phyloP scores from a whole-genome alignment of 2,113 vertebrate species.

The Corynorhinus townsendii region DNA sequence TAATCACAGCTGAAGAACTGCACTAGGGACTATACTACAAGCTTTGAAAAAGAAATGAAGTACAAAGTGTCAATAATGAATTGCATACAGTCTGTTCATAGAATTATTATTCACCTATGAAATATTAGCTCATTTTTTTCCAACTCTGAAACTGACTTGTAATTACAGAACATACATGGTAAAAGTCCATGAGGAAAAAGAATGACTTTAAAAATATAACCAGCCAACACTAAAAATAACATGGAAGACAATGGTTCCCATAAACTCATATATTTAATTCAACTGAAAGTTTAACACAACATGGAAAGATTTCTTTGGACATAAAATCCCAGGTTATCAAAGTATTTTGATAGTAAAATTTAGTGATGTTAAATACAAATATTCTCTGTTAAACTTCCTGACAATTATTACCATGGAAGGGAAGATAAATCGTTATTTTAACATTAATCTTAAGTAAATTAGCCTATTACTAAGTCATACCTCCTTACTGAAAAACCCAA shows the following conservation, averaged over 20 bases:
- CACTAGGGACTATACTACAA: background rate
- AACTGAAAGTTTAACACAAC: background rate
- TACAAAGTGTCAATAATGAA: constrained; percentile 16
- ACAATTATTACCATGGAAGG: background rate
- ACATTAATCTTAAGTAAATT: background rate
- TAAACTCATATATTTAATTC: background rate
- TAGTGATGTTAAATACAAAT: background rate
- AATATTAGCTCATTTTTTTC: background rate
- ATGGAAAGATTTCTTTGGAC: background rate
- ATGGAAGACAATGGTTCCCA: background rate
- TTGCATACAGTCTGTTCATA: background rate
- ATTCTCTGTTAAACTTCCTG: background rate
- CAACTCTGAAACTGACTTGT: background rate
- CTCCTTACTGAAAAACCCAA: background rate
- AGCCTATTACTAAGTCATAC: background rate
- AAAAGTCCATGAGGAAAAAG: background rate
- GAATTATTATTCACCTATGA: background rate
- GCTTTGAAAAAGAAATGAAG: constrained; percentile 20
- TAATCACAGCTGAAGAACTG: background rate
- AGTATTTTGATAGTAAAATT: background rate
- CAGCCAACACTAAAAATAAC: background rate
- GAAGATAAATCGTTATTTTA: background rate
- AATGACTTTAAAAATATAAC: background rate
- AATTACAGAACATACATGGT: background rate
- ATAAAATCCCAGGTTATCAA: background rate